Conservation (phyloP, 2,797 vertebrate genomes). For the Tauraco hartlaubi region DNA sequence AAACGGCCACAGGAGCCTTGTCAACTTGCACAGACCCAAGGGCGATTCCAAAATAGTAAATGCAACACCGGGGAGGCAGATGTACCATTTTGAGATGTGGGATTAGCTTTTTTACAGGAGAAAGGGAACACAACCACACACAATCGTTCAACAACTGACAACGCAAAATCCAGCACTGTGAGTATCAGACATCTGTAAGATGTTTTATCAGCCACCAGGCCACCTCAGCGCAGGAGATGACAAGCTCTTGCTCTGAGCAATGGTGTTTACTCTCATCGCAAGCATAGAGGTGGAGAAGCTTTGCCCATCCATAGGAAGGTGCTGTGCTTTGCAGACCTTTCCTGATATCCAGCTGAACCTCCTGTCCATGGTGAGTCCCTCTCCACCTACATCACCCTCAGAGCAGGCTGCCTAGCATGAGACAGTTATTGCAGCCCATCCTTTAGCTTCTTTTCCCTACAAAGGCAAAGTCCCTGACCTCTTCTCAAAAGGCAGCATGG, state of each 20-base stretch:
- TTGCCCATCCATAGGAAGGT: background rate
- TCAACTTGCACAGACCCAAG: background rate
- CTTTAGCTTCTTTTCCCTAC: background rate
- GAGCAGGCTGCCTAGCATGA: background rate
- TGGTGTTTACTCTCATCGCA: background rate
- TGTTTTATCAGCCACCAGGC: background rate
- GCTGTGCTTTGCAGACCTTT: background rate
- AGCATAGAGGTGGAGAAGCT: background rate
- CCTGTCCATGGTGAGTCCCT: background rate
- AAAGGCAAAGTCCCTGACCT: background rate
- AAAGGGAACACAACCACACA: background rate
- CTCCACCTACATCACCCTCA: no score
- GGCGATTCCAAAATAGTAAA: background rate
- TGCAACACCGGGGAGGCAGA: background rate
- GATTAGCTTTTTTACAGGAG: background rate
- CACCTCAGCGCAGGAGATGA: background rate
- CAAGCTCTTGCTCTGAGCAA: background rate
- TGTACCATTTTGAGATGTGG: accelerated
- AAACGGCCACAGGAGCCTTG: background rate
- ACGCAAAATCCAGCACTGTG: background rate
- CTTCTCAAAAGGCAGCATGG: background rate
- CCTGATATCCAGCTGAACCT: background rate
- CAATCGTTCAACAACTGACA: background rate
- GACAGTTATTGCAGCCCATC: background rate
- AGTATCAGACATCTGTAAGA: background rate